Percentiles rank a stretch among this genome's conserved stretches.
Conservation (phyloP, 1,140 invertebrate species). For the Drosophila novamexicana region DNA sequence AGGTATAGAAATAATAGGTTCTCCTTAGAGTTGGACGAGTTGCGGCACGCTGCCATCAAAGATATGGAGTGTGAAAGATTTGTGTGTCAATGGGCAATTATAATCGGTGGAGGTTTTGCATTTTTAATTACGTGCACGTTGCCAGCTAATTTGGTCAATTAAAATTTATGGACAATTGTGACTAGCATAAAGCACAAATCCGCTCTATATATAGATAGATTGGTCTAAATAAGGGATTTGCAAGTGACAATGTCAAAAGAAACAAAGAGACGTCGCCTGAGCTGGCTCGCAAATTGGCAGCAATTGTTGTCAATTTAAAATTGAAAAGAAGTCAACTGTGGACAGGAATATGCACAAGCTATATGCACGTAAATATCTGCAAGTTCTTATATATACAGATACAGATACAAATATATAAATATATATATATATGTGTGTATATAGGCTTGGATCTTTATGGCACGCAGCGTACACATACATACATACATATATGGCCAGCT, state of each 20-base stretch:
- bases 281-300: constrained; percentile 58
- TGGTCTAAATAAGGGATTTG: constrained; percentile 4
- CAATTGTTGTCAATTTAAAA: constrained; percentile 82
- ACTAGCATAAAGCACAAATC: constrained; percentile 26
- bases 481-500: background rate
- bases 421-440: constrained; percentile 12
- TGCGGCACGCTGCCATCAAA: background rate
- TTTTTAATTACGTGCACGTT: constrained; percentile 63
- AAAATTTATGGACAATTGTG: constrained; percentile 56
- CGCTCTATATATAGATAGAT: constrained; percentile 7
- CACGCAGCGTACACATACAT: constrained; percentile 7
- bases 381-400: no score
- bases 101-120: constrained; percentile 12
- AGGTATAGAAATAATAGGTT: background rate
- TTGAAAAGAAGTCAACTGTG: constrained; percentile 81
- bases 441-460: constrained; percentile 18
- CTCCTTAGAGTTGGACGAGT: background rate
- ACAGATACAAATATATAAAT: constrained; percentile 16
- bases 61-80: background rate
- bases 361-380: constrained; percentile 5
- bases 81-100: constrained; percentile 1
- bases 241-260: constrained; percentile 8
- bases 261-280: constrained; percentile 10
- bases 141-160: constrained; percentile 43
- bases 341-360: constrained; percentile 45